Evolutionary conservation across 1,140 invertebrate species (phyloP).

Genomic region (Calephelis nemesis): DNA sequence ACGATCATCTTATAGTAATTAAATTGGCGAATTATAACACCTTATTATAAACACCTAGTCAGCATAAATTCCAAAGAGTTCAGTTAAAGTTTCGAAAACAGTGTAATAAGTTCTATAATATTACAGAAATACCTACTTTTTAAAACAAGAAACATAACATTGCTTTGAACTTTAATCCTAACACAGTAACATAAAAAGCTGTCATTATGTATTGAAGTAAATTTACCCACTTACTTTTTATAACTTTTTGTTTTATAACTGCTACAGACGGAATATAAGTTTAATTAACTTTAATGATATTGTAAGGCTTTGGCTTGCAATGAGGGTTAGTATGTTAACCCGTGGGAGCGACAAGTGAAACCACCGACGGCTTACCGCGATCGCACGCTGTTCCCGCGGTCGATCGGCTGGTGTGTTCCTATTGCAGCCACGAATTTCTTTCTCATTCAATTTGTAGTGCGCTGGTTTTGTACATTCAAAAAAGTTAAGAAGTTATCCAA

Average conservation of each 20-base stretch:
- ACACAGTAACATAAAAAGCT: conserved; percentile 1
- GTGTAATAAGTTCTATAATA: no score
- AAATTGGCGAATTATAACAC: no score
- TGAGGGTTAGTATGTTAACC: conserved; percentile 28
- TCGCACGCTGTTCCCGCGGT: conserved; percentile 23
- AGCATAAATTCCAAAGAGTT: no score
- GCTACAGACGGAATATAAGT: neutral
- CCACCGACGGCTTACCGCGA: conserved; percentile 27
- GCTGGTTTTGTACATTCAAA: no score
- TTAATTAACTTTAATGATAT: conserved; percentile 18
- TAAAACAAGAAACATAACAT: neutral
- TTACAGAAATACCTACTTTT: no score
- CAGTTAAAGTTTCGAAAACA: no score
- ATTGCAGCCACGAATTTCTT: conserved; percentile 1
- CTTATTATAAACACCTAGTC: no score
- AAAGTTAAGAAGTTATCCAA: no score
- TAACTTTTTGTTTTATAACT: conserved; percentile 16
- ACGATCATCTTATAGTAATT: no score
- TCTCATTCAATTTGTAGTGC: no score
- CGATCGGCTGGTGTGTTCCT: conserved; percentile 21
- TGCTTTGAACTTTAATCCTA: conserved; percentile 10
- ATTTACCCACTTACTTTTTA: conserved; percentile 6
- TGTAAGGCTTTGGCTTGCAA: neutral
- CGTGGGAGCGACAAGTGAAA: conserved; percentile 33
- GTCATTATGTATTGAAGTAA: conserved; percentile 2